phyloP scores from a whole-genome alignment of 2,888 invertebrate species.

The Sialis fuliginosa region DNA sequence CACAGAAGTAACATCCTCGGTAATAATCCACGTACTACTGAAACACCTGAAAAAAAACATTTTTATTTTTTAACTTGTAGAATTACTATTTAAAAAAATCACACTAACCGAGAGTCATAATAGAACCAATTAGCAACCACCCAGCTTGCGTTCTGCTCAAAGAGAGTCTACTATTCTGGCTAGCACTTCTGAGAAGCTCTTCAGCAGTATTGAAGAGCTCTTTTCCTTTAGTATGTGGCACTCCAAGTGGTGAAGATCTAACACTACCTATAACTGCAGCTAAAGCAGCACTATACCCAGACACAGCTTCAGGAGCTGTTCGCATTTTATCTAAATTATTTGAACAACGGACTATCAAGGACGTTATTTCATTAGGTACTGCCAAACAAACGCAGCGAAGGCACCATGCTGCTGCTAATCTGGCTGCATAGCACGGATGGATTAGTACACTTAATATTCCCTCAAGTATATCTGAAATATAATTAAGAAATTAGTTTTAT shows the following conservation, averaged over 20 bases:
- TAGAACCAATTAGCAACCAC: conserved; percentile 91
- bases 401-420: conserved; percentile 91
- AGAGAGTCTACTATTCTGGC: conserved; percentile 89
- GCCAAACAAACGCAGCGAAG: conserved; percentile 82
- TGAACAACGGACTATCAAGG: conserved; percentile 77
- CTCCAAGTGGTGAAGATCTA: conserved; percentile 74
- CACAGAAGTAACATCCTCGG: conserved; percentile 88
- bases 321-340: conserved; percentile 77
- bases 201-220: conserved; percentile 95
- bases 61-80: conserved; percentile 3
- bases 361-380: conserved; percentile 86
- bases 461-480: conserved; percentile 46
- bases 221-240: conserved; percentile 94
- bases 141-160: conserved; percentile 92
- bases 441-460: conserved; percentile 70
- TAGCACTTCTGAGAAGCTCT: conserved; percentile 86
- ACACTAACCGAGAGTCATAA: conserved; percentile 73
- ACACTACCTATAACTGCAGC: conserved; percentile 89
- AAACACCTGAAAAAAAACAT: conserved; percentile 40
- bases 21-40: conserved; percentile 80
- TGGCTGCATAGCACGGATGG: conserved; percentile 86
- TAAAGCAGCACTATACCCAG: conserved; percentile 78
- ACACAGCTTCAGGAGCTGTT: conserved; percentile 74
- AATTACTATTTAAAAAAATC: not conserved
- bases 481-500: conserved; percentile 3